These are phyloP conservation scores for Caracal caracal DNA, from an alignment of 2,113 vertebrate species.

Conservation along the genomic window DNA sequence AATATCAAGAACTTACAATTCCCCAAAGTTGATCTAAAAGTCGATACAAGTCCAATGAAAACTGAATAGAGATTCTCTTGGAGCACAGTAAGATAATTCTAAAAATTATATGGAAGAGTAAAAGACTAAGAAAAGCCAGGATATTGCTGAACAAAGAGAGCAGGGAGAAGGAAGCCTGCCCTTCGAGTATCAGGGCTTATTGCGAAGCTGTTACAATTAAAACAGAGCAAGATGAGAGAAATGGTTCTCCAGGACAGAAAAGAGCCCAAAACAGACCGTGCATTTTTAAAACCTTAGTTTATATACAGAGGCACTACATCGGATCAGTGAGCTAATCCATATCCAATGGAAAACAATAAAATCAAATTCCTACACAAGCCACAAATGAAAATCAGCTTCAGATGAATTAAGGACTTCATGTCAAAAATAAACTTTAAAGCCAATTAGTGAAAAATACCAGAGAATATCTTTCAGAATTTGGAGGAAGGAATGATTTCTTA, in stretches of 20 bases:
- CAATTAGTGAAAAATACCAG: neutral
- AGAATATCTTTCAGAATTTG: neutral
- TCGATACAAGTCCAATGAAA: neutral
- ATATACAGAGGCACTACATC: neutral
- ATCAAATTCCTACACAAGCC: neutral
- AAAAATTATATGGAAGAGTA: neutral
- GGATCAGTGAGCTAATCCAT: neutral
- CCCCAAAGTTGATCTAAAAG: neutral
- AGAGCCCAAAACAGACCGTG: neutral
- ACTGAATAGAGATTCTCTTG: neutral
- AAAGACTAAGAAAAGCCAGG: neutral
- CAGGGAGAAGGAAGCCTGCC: neutral
- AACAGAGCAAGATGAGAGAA: neutral
- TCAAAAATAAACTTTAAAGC: slow-evolving; percentile 15
- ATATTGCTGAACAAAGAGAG: neutral
- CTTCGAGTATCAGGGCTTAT: neutral
- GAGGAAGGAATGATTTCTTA: neutral
- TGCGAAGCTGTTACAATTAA: neutral
- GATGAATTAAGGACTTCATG: neutral
- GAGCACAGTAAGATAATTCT: neutral
- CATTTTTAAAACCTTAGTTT: neutral
- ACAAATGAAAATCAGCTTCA: neutral
- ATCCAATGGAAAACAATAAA: neutral
- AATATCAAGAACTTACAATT: neutral
- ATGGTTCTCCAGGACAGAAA: neutral